Evolutionary conservation across 2,888 invertebrate species (phyloP).

Genomic region (Agrypnus murinus): DNA sequence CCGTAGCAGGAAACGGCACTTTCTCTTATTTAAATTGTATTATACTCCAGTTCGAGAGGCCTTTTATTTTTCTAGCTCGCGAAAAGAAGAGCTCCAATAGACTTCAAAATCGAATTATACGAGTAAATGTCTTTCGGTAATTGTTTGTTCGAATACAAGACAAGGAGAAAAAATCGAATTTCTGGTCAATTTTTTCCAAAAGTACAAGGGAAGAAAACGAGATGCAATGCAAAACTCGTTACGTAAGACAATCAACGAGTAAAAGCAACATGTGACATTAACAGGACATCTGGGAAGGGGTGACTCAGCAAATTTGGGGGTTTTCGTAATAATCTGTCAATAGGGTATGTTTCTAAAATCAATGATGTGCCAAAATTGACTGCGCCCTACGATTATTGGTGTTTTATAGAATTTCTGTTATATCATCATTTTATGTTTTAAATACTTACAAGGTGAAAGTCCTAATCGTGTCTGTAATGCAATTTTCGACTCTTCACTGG

Average conservation of each 20-base stretch:
- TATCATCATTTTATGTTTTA: background rate
- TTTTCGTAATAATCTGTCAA: constrained; percentile 68
- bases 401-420: constrained; percentile 5
- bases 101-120: constrained; percentile 54
- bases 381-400: constrained; percentile 46
- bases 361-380: constrained; percentile 65
- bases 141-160: constrained; percentile 23
- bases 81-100: constrained; percentile 55
- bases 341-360: constrained; percentile 66
- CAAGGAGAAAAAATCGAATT: constrained; percentile 22
- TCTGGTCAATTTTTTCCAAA: background rate
- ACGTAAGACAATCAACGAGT: constrained; percentile 25
- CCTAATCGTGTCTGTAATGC: constrained; percentile 71
- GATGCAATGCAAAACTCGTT: constrained; percentile 41
- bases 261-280: constrained; percentile 67
- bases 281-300: constrained; percentile 64
- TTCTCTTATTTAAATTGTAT: constrained; percentile 72
- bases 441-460: constrained; percentile 70
- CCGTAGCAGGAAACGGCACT: constrained; percentile 64
- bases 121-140: constrained; percentile 53
- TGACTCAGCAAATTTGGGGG: constrained; percentile 67
- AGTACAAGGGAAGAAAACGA: background rate
- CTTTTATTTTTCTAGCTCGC: constrained; percentile 48
- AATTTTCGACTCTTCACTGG: constrained; percentile 70
- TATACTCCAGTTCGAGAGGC: constrained; percentile 65